Evolutionary conservation across 2,888 invertebrate species (phyloP).

Genomic region (Cephalotes varians): DNA sequence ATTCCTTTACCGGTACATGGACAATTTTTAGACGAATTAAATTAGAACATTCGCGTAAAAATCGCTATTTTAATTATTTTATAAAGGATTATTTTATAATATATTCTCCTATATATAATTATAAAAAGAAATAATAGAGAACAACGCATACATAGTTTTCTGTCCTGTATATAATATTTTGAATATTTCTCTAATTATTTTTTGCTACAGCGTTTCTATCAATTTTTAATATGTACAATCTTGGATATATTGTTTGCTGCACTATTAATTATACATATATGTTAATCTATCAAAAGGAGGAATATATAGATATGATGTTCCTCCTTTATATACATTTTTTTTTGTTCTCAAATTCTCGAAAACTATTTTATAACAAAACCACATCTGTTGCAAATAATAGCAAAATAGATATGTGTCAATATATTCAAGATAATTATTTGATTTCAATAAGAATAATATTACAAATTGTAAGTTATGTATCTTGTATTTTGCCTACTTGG

Average conservation of each 20-base stretch:
- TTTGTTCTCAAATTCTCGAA: not conserved
- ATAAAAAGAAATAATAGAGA: not conserved
- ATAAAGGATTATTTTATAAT: conserved; percentile 26
- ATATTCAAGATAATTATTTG: conserved; percentile 12
- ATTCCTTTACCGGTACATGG: not conserved
- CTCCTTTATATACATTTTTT: not conserved
- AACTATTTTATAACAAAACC: conserved; percentile 3
- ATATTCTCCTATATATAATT: not conserved
- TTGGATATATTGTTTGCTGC: not conserved
- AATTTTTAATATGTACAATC: conserved; percentile 7
- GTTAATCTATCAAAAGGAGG: not conserved
- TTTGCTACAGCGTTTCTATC: conserved; percentile 4
- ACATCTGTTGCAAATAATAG: not conserved
- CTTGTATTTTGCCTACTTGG: conserved; percentile 4
- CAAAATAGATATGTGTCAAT: not conserved
- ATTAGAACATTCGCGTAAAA: conserved; percentile 26
- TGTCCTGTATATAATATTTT: conserved; percentile 24
- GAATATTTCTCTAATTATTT: not conserved
- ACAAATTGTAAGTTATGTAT: not conserved
- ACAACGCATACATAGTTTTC: conserved; percentile 23
- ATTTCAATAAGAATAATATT: conserved; percentile 11
- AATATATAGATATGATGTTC: not conserved
- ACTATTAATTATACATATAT: conserved; percentile 19
- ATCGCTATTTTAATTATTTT: conserved; percentile 43
- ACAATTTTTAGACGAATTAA: conserved; percentile 9